phyloP scores from a whole-genome alignment of 2,113 vertebrate species.

The Laticauda colubrina region DNA sequence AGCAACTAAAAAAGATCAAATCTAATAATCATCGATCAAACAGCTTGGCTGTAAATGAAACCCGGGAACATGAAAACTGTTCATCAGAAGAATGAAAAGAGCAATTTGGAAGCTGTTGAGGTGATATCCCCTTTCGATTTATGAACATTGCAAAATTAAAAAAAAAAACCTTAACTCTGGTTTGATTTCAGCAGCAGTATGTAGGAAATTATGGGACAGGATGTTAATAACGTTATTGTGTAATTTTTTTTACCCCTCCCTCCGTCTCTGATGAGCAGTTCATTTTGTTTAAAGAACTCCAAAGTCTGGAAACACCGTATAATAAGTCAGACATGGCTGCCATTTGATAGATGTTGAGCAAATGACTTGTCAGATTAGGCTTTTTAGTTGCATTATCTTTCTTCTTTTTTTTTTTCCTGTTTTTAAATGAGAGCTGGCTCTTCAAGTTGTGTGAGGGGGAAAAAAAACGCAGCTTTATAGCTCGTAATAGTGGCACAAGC shows the following conservation, averaged over 20 bases:
- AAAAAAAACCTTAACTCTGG: neutral
- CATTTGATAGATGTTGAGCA: neutral
- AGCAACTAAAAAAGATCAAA: conserved; percentile 50
- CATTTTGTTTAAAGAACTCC: conserved; percentile 17
- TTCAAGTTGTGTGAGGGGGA: neutral
- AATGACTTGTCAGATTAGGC: neutral
- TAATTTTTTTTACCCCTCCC: too few relatives aligned
- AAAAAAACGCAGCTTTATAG: neutral
- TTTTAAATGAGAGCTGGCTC: neutral
- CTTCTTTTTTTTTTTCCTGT: neutral
- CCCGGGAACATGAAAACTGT: conserved; percentile 38
- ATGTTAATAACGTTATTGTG: conserved; percentile 37
- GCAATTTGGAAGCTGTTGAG: conserved; percentile 46
- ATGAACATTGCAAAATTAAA: conserved; percentile 37
- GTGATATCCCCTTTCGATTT: conserved; percentile 40
- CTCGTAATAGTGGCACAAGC: neutral
- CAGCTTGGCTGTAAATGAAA: conserved; percentile 43
- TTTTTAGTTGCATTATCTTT: neutral
- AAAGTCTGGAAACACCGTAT: neutral
- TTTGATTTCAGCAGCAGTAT: conserved; percentile 46
- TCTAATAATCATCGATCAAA: conserved; percentile 49
- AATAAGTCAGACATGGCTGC: neutral
- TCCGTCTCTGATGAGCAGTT: neutral
- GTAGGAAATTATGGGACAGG: conserved; percentile 25
- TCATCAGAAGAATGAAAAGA: conserved; percentile 50